These are phyloP conservation scores for Sebastes hopkinsi DNA, from an alignment of 2,797 vertebrate species.

Conservation along the genomic window DNA sequence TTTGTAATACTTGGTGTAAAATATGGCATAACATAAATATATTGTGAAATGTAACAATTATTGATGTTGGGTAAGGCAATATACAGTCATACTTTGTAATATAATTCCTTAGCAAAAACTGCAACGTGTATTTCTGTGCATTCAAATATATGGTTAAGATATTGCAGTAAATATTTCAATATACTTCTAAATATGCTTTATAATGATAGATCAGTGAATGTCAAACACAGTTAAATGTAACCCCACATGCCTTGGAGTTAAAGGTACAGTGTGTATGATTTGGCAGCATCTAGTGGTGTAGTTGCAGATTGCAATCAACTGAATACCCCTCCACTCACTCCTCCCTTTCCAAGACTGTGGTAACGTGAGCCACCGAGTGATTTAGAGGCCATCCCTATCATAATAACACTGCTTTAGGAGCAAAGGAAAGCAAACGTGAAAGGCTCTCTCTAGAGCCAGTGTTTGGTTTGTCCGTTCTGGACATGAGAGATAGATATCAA, in stretches of 20 bases:
- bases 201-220: not conserved
- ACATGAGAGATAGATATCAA: too few species aligned
- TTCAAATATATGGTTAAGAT: not conserved
- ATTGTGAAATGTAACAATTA: not conserved
- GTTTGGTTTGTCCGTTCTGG: too few species aligned
- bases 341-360: too few species aligned
- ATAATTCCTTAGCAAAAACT: not conserved
- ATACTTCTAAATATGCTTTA: not conserved
- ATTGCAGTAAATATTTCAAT: not conserved
- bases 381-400: too few species aligned
- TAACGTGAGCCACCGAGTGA: too few species aligned
- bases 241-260: not conserved
- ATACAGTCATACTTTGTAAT: not conserved
- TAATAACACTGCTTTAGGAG: too few species aligned
- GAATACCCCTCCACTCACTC: too few species aligned
- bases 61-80: not conserved
- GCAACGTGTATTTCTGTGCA: not conserved
- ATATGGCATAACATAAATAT: not conserved
- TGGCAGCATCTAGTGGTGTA: too few species aligned
- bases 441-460: too few species aligned
- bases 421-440: too few species aligned
- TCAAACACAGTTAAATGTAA: not conserved
- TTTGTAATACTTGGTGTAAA: not conserved
- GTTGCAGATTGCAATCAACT: too few species aligned
- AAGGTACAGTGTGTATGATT: too few species aligned